Evolutionary conservation across 2,113 vertebrate genomes (phyloP), one percentile per base, ranked within the genome.

Genomic region (Bombycilla garrulus): DNA sequence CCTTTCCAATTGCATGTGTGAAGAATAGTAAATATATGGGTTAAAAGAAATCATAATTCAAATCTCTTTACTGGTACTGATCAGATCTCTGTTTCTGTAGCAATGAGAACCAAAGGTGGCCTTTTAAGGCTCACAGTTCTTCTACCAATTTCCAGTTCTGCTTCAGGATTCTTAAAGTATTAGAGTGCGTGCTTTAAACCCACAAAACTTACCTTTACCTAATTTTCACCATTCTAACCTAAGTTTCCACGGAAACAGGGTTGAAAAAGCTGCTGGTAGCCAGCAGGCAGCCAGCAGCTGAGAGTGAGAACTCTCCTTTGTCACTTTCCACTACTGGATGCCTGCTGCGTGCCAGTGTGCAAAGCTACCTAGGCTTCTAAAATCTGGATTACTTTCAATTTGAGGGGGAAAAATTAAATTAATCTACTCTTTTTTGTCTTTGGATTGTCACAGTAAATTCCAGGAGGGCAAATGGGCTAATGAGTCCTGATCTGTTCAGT

Each of bases 191-290:
- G 94, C 96, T 94, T 96, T 95, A 96, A 97, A 95, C 91, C 96
- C 72, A 83, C 92, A 95, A 95, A 97, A 97, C 96, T 97, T 97
- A 97, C 96, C 97, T 97, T 97, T 97, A 97, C 96, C 96, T 97
- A 97, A 97, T 97, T 97, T 97, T 97, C 95, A 91, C 96, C 91
- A 94, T 96, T 97, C 95, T 95, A 97, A 95, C 95, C 95, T 92
- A 97, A 97, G 97, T 97, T 97, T 97, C 97, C 97, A 97, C 86
- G 96, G 97, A 97, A 97, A 97, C 97, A 97, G 96, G 93, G 95
- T 97, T 96, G 96, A 95, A 93, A 97, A 95, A 97, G 95, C 96
- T 0, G 88, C 91, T 95, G 94, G 95, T 96, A 96, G 91, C 93
- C 97, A 97, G 97, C 97, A 97, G 97, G 97, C 97, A 97, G 96